Percentiles rank a stretch among this genome's conserved stretches.
Conservation (phyloP, 2,888 invertebrate species). For the Rhaphigaster nebulosa region DNA sequence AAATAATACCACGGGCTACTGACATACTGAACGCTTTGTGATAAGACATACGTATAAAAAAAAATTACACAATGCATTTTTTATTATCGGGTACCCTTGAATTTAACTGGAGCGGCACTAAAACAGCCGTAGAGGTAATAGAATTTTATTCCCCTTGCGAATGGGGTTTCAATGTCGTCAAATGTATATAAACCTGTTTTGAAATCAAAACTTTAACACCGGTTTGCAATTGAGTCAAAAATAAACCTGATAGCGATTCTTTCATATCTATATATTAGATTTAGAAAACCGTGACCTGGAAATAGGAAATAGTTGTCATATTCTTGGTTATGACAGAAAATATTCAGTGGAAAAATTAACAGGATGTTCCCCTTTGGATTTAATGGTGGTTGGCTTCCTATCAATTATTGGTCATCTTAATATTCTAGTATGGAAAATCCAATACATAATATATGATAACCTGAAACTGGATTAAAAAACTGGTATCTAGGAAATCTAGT, state of each 20-base stretch:
- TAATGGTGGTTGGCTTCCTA: too few relatives aligned
- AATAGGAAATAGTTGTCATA: neutral
- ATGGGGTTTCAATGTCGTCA: conserved; percentile 33
- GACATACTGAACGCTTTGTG: neutral
- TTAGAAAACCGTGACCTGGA: neutral
- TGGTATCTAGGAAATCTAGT: too few relatives aligned
- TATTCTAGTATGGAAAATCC: too few relatives aligned
- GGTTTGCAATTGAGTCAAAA: neutral
- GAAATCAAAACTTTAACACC: conserved; percentile 26
- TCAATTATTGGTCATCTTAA: too few relatives aligned
- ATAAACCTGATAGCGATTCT: neutral
- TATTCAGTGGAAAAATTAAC: neutral
- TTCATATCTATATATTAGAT: neutral
- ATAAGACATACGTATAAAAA: neutral
- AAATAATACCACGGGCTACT: conserved; percentile 10
- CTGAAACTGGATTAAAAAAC: too few relatives aligned
- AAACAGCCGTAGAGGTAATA: neutral
- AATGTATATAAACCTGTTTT: neutral
- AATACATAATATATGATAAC: too few relatives aligned
- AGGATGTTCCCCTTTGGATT: too few relatives aligned
- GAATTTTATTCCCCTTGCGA: conserved; percentile 25
- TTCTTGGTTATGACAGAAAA: neutral
- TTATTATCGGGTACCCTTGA: neutral
- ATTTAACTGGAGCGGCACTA: conserved; percentile 22
- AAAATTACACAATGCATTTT: neutral